Evolutionary conservation across 2,888 invertebrate species (phyloP), one percentile per base, ranked within the genome.

Genomic region (Autographa pulchrina): DNA sequence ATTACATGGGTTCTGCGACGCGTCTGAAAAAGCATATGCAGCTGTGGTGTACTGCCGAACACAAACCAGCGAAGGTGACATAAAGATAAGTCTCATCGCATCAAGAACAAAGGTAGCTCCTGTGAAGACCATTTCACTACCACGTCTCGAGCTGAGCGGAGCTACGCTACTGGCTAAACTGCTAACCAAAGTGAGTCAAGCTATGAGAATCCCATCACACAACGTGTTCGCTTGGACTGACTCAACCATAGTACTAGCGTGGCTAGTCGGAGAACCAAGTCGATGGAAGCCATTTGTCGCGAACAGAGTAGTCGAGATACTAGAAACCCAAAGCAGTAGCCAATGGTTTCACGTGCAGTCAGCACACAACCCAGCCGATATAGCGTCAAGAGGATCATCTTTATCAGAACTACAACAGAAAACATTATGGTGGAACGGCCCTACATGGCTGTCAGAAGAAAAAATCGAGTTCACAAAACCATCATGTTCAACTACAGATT

Each of bases 41-140:
- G 82, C 81, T 9, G 83, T 79, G 9, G 82, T 77, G 0, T 85
- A 84, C 60, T 61, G 64, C 3, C 66, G 82, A 60, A 68, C 41
- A n/a, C 20, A 43, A 14, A 11, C 70, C 59, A 76, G 75, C 18
- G 48, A 62, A 4, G 64, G 77, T 18, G 70, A 80, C 68, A 2
- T 20, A 62, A 25, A 25, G 25, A 25, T 25, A 25, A 25, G 25
- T 8, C 43, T 86, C 0, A 59, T 84, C 5, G 80, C 85, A 13
- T 66, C 82, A n/a, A 80, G 70, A 75, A 83, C 85, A 9, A 75
- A 72, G 62, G 83, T 84, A 54, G 85, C 85, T n/a, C 84, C 86
- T n/a, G 61, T 85, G 2, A 82, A 78, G 65, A 67, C 78, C 35
- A 65, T 85, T 14, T 81, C 85, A 18, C 48, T 83, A 18, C 84